These are phyloP conservation scores for Eurystomus glaucurus DNA, from an alignment of 2,797 vertebrate species.

Conservation along the genomic window DNA sequence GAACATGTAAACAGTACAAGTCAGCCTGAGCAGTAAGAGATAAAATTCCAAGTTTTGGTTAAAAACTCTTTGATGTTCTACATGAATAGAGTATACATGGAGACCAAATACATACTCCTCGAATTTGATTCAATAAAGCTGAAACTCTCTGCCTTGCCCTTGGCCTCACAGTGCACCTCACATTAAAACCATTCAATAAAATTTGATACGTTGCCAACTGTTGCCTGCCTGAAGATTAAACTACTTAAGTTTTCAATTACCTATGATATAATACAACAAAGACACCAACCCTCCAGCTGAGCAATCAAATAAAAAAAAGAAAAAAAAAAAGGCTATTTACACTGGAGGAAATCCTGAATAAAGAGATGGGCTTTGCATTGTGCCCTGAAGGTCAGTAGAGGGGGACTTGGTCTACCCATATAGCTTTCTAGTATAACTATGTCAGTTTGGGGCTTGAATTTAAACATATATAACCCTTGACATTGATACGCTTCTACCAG, in stretches of 20 bases:
- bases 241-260: conserved; percentile 66
- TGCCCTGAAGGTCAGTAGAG: neutral
- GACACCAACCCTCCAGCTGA: conserved; percentile 30
- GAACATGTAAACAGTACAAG: neutral
- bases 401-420: neutral
- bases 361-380: neutral
- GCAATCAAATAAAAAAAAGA: neutral
- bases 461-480: neutral
- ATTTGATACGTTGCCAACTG: conserved; percentile 51
- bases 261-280: conserved; percentile 56
- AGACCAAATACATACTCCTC: conserved; percentile 33
- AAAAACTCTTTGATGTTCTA: conserved; percentile 30
- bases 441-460: neutral
- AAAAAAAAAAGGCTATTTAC: neutral
- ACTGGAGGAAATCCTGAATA: neutral
- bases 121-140: conserved; percentile 55
- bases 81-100: neutral
- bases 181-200: conserved; percentile 68
- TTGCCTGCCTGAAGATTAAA: conserved; percentile 59
- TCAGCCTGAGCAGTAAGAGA: neutral
- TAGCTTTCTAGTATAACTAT: neutral
- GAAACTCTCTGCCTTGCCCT: conserved; percentile 2
- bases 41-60: conserved; percentile 41
- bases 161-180: conserved; percentile 14
- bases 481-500: neutral